Evolutionary conservation across 2,888 invertebrate species (phyloP).

Genomic region (Parnassius mnemosyne): DNA sequence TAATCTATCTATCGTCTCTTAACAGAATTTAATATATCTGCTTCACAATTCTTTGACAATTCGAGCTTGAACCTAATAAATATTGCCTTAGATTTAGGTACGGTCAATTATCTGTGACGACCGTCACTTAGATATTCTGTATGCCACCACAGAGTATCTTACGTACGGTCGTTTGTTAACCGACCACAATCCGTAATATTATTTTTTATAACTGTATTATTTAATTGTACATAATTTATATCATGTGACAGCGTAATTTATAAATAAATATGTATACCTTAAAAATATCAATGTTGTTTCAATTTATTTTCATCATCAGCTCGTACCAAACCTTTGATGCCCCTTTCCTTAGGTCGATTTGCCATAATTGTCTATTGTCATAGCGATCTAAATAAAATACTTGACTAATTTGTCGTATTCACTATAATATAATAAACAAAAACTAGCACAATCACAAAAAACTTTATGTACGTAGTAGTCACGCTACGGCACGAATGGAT

Average conservation of each 20-base stretch:
- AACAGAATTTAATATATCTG: constrained; percentile 63
- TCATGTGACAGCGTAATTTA: constrained; percentile 78
- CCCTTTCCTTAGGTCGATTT: too few species aligned
- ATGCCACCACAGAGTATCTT: constrained; percentile 60
- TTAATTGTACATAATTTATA: constrained; percentile 80
- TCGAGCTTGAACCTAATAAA: constrained; percentile 70
- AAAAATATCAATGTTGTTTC: constrained; percentile 57
- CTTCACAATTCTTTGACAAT: constrained; percentile 52
- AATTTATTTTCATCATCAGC: constrained; percentile 35
- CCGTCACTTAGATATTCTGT: constrained; percentile 44
- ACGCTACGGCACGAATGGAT: too few species aligned
- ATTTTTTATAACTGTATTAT: constrained; percentile 77
- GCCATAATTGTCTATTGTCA: too few species aligned
- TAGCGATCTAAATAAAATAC: too few species aligned
- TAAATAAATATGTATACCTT: constrained; percentile 78
- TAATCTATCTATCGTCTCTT: constrained; percentile 60
- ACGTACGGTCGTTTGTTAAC: constrained; percentile 39
- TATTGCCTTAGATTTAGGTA: constrained; percentile 53
- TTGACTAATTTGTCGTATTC: too few species aligned
- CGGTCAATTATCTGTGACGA: constrained; percentile 31
- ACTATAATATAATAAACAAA: too few species aligned
- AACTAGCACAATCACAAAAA: too few species aligned
- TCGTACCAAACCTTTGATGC: too few species aligned
- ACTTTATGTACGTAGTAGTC: too few species aligned
- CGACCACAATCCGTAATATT: constrained; percentile 56